Evolutionary conservation across 2,888 invertebrate genomes (phyloP).

Genomic region (Frankliniella intonsa): DNA sequence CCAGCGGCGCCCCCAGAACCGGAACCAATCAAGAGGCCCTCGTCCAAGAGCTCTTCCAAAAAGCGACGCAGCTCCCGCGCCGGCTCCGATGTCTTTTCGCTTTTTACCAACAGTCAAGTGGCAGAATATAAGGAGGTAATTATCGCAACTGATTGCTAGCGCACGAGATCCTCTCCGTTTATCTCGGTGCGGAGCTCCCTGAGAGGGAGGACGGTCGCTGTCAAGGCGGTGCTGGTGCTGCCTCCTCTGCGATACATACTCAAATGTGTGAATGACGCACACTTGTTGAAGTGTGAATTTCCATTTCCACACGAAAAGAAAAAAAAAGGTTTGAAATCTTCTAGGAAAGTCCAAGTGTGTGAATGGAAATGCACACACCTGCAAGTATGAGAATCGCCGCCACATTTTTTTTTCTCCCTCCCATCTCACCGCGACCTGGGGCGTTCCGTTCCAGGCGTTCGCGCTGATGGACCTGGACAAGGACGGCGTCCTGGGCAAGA

Average conservation of each 20-base stretch:
- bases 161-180: no score
- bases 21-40: conserved; percentile 47
- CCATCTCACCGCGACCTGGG: no score
- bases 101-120: conserved; percentile 94
- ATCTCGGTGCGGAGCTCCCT: no score
- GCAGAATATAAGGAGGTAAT: conserved; percentile 90
- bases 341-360: not conserved
- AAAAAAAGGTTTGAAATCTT: not conserved
- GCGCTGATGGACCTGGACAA: conserved; percentile 94
- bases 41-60: conserved; percentile 69
- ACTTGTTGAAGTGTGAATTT: not conserved
- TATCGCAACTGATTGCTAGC: no score
- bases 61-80: conserved; percentile 68
- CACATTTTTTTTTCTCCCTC: not conserved
- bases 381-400: no score
- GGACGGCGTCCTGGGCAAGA: conserved; percentile 81
- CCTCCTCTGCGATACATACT: no score
- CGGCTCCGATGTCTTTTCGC: conserved; percentile 93
- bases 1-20: conserved; percentile 60
- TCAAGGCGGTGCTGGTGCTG: no score
- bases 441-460: conserved; percentile 63
- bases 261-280: no score
- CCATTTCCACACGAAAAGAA: no score
- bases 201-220: no score
- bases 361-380: not conserved